These are phyloP conservation scores for Eristalinus aeneus DNA, from an alignment of 2,888 invertebrate genomes.

Conservation along the genomic window DNA sequence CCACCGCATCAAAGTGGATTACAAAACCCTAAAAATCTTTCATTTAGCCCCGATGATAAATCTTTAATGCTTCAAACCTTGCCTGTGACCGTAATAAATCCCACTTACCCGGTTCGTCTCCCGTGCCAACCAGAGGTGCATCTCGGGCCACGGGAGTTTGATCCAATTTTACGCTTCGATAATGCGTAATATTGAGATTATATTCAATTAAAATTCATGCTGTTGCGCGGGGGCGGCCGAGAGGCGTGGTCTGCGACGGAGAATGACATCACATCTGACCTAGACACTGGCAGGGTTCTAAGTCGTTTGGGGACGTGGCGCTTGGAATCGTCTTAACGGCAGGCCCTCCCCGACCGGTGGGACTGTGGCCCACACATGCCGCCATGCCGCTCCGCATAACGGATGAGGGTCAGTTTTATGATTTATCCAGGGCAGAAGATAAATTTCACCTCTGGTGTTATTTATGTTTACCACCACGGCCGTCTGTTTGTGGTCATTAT, in stretches of 20 bases:
- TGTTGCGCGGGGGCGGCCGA: not conserved
- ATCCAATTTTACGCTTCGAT: constrained; percentile 29
- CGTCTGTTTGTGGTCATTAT: constrained; percentile 67
- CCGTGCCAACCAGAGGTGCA: not conserved
- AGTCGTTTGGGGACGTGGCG: not conserved
- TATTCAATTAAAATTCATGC: constrained; percentile 17
- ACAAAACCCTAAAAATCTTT: constrained; percentile 1
- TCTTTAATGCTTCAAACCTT: not conserved
- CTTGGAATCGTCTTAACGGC: constrained; percentile 1
- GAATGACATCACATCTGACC: not conserved
- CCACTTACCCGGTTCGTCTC: constrained; percentile 8
- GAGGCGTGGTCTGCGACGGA: not conserved
- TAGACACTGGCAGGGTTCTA: not conserved
- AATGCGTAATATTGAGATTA: constrained; percentile 4
- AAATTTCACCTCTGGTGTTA: constrained; percentile 54
- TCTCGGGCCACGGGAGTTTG: not conserved
- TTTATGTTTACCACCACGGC: constrained; percentile 56
- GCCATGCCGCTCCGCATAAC: constrained; percentile 25
- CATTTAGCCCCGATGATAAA: constrained; percentile 20
- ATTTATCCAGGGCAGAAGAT: constrained; percentile 57
- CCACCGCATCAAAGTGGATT: not conserved
- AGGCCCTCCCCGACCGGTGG: not conserved
- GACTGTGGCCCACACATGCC: not conserved
- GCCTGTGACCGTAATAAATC: constrained; percentile 29
- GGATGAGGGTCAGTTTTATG: constrained; percentile 57